Base-by-base conservation (phyloP, 2,888 invertebrate species). In the Corbicula japonica region DNA sequence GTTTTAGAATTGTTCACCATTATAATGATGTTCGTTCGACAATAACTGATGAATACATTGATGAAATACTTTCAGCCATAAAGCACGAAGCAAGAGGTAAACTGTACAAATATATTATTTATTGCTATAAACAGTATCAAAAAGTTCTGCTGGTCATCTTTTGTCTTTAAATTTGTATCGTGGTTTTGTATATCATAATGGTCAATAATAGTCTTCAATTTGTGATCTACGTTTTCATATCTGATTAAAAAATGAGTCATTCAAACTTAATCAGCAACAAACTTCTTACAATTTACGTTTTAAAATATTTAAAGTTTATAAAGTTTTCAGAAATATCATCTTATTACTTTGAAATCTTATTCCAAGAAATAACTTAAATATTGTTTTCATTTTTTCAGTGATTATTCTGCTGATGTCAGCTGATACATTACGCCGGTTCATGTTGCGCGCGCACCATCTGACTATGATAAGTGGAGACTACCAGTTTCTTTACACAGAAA, bases 391-490 rank as follows among this genome's bases (percentile, higher is more conserved):
- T 34, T 26, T 85, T 82, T 2, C 85, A 92, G 92, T 92, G 35
- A 86, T 92, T 10, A 81, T 90, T 15, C 65, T 92, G 30, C 72
- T 90, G 6, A 83, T 88, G 6, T 91, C 91, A 21, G 84, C 84
- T 30, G 70, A 76, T 10, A 88, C 90, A 23, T 58, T 91, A 1
- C 83, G 92, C 1, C 73, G 82, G 5, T 90, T 89, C 74, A 86
- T 92, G 87, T 73, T 92, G 58, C 63, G 86, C 12, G 90, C 91
- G 10, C 75, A 88, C 38, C 86, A 83, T 23, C 74, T 88, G 32
- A 88, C 88, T 1, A 91, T 92, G 92, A 84, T 89, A 18, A 65
- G 74, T 5, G 92, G 92, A 6, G 90, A 91, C 28, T 92, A 86
- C 80, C 91, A 92, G 80, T 91, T 91, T 76, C 83, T 90, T 54